Conservation (phyloP, 2,888 invertebrate genomes). For the Salpingus planirostris region DNA sequence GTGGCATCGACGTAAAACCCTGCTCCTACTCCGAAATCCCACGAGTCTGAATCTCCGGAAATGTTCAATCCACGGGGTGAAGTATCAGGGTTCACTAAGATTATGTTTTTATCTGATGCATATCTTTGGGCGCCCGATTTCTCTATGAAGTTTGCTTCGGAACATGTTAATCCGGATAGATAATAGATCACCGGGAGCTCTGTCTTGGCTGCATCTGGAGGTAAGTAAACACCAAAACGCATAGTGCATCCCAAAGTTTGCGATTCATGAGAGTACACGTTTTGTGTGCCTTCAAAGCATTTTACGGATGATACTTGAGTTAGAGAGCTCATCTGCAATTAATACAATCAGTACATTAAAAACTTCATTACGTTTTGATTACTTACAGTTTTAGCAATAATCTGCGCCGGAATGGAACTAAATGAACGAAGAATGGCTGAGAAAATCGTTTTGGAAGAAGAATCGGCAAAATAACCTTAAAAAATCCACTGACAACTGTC, state of each 20-base stretch:
- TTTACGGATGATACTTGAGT: conserved; percentile 59
- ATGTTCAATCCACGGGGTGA: conserved; percentile 87
- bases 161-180: conserved; percentile 88
- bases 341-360: background rate
- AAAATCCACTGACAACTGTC: too few species aligned
- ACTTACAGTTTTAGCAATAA: too few species aligned
- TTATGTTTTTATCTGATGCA: conserved; percentile 76
- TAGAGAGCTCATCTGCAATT: conserved; percentile 35
- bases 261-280: conserved; percentile 75
- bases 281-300: conserved; percentile 77
- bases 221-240: conserved; percentile 89
- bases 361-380: too few species aligned
- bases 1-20: conserved; percentile 94
- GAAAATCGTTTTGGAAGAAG: too few species aligned
- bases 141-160: conserved; percentile 89
- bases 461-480: too few species aligned
- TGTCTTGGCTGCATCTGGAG: conserved; percentile 61
- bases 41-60: conserved; percentile 82
- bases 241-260: conserved; percentile 74
- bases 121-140: conserved; percentile 92
- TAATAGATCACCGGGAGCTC: conserved; percentile 80
- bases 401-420: too few species aligned
- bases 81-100: conserved; percentile 91
- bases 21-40: conserved; percentile 93
- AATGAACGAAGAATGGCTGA: too few species aligned